These are phyloP conservation scores for Paedocypris micromegethes DNA, from an alignment of 2,797 vertebrate genomes.

Conservation along the genomic window DNA sequence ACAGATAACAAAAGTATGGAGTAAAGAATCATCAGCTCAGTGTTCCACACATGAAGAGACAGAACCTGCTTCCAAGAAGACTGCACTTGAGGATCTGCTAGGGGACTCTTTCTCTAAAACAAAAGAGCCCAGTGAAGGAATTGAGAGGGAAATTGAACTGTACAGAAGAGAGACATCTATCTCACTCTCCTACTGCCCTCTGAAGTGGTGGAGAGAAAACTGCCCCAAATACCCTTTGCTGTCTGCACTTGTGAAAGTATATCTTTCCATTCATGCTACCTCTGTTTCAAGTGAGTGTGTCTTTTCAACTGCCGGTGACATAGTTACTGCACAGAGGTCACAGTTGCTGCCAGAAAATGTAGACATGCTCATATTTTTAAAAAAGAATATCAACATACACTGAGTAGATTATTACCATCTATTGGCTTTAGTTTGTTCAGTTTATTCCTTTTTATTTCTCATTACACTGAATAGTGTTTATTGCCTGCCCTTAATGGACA, in stretches of 20 bases:
- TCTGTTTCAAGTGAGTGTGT: constrained; percentile 19
- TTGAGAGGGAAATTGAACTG: constrained; percentile 17
- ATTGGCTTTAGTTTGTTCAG: background rate
- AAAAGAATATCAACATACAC: constrained; percentile 26
- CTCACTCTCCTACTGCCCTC: constrained; percentile 23
- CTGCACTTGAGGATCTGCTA: constrained; percentile 28
- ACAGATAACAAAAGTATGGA: too few relatives aligned
- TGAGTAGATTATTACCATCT: background rate
- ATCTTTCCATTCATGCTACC: constrained; percentile 31
- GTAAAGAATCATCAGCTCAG: too few relatives aligned
- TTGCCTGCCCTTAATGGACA: too few relatives aligned
- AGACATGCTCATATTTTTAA: constrained; percentile 21
- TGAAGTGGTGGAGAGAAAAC: constrained; percentile 28
- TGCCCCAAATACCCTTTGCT: constrained; percentile 1
- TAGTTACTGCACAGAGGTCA: constrained; percentile 19
- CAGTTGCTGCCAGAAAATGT: constrained; percentile 1
- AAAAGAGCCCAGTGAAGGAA: constrained; percentile 13
- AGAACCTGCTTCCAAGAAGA: constrained; percentile 23
- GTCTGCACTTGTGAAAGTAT: constrained; percentile 24
- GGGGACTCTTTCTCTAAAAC: constrained; percentile 25
- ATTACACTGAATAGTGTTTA: too few relatives aligned
- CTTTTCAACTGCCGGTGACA: constrained; percentile 29
- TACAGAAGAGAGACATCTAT: constrained; percentile 33
- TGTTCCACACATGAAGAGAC: background rate
- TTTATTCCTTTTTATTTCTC: too few relatives aligned